phyloP scores from a whole-genome alignment of 2,888 invertebrate species.

The Conus canariensis region DNA sequence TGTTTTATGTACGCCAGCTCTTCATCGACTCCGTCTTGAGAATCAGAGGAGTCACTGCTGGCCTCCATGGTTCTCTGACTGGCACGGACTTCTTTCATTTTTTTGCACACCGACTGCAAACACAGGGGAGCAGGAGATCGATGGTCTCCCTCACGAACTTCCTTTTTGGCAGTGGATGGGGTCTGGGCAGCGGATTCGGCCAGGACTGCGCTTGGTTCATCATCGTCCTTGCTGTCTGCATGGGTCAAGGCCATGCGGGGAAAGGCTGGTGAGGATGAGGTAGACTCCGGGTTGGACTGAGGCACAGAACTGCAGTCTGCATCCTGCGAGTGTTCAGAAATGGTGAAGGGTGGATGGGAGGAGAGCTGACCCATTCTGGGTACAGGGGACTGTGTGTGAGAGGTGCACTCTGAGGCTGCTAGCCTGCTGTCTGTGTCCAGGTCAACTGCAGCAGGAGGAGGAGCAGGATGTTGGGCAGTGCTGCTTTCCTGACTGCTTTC shows the following conservation, averaged over 20 bases:
- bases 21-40: slow-evolving; percentile 24
- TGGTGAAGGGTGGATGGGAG: slow-evolving; percentile 25
- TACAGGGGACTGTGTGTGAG: slow-evolving; percentile 15
- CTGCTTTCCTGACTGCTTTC: slow-evolving; percentile 6
- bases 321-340: slow-evolving; percentile 44
- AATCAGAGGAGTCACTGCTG: slow-evolving; percentile 41
- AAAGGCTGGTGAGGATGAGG: slow-evolving; percentile 36
- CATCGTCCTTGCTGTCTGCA: background rate
- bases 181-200: background rate
- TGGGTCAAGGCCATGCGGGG: slow-evolving; percentile 17
- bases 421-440: slow-evolving; percentile 9
- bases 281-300: slow-evolving; percentile 40
- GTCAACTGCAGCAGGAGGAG: background rate
- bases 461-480: background rate
- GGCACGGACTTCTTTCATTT: slow-evolving; percentile 23
- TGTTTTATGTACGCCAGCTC: background rate
- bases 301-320: slow-evolving; percentile 44
- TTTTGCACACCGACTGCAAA: slow-evolving; percentile 28
- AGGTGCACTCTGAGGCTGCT: slow-evolving; percentile 17
- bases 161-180: background rate
- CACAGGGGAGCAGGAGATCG: slow-evolving; percentile 13
- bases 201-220: background rate
- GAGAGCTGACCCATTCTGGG: slow-evolving; percentile 19
- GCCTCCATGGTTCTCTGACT: slow-evolving; percentile 1
- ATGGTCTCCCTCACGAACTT: slow-evolving; percentile 12